Evolutionary conservation across 2,888 invertebrate species (phyloP).

Genomic region (Stenolophus ochropezus): DNA sequence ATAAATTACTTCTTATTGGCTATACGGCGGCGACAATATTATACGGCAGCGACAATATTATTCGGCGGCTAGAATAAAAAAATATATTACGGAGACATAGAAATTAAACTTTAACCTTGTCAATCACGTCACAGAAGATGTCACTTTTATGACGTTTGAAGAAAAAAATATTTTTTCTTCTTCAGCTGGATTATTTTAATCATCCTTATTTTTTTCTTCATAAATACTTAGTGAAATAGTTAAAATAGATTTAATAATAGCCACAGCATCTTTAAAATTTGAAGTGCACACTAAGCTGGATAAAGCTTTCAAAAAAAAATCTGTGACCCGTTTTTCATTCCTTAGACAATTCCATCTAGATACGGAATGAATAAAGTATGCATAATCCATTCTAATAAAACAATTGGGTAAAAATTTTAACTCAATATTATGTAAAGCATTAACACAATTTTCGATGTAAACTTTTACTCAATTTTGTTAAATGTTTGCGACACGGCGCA

Average conservation of each 20-base stretch:
- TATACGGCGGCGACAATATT: no score
- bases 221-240: neutral
- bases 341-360: neutral
- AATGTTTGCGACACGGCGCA: neutral
- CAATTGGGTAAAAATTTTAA: neutral
- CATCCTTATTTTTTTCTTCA: neutral
- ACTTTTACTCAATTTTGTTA: neutral
- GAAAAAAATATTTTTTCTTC: neutral
- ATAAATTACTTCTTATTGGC: no score
- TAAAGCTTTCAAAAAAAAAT: neutral
- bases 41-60: no score
- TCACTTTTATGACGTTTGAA: no score
- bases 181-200: neutral
- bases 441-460: neutral
- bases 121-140: no score
- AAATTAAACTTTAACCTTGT: no score
- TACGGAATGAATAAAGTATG: neutral
- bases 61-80: no score
- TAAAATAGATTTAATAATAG: neutral
- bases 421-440: no score
- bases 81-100: no score
- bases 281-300: neutral
- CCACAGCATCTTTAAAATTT: neutral
- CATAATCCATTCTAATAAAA: conserved; percentile 1
- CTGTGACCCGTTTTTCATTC: neutral